Conservation (phyloP, 37 sponge, comb jelly and placozoan genomes). For the Oscarella lobularis region DNA sequence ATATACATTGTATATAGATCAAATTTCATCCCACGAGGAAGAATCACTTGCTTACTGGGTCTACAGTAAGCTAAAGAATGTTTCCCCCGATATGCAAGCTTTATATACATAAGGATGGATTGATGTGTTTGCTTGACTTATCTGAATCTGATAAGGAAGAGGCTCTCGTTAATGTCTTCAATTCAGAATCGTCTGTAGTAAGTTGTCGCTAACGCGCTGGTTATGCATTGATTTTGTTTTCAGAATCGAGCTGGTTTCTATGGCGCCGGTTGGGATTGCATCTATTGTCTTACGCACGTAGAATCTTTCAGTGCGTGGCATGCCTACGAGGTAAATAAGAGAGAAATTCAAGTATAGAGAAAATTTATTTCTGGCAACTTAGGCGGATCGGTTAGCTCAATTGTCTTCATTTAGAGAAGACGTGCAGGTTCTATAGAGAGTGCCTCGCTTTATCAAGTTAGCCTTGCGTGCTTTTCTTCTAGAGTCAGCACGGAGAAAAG, state of each 20-base stretch:
- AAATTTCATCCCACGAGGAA: background rate
- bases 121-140: background rate
- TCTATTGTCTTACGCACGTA: background rate
- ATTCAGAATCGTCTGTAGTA: background rate
- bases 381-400: too few relatives aligned
- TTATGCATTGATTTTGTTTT: background rate
- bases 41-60: background rate
- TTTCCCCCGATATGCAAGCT: background rate
- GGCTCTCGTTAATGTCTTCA: background rate
- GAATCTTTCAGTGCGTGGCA: background rate
- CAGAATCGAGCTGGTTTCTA: background rate
- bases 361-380: too few relatives aligned
- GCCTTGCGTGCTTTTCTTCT: too few relatives aligned
- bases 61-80: background rate
- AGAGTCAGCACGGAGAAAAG: background rate
- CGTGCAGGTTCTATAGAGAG: too few relatives aligned
- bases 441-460: too few relatives aligned
- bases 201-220: background rate
- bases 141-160: background rate
- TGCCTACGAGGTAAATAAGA: background rate
- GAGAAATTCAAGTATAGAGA: too few relatives aligned
- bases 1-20: background rate
- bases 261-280: background rate
- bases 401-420: too few relatives aligned
- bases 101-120: background rate